phyloP scores from a whole-genome alignment of 2,888 invertebrate genomes.

The Eretmocerus hayati region DNA sequence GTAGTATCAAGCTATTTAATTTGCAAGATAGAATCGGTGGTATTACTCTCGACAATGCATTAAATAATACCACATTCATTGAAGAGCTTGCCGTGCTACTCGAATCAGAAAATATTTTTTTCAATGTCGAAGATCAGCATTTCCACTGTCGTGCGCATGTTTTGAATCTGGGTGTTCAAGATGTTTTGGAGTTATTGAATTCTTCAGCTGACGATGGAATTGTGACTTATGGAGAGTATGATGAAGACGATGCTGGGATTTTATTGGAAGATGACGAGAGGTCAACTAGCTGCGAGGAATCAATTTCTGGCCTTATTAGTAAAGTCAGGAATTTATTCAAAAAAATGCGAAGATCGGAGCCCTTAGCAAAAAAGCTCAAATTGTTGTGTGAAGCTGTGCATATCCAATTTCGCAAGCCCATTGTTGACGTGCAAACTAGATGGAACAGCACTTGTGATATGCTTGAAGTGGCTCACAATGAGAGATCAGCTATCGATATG shows the following conservation, averaged over 20 bases:
- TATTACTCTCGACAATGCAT: conserved; percentile 28
- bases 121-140: neutral
- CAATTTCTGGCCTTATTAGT: neutral
- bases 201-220: neutral
- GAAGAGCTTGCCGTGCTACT: no score
- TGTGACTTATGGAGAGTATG: neutral
- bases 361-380: neutral
- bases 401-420: neutral
- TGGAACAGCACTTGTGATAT: conserved; percentile 12
- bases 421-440: conserved; percentile 5
- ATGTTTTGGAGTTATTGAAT: neutral
- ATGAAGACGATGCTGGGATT: neutral
- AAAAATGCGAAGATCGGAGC: neutral
- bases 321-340: neutral
- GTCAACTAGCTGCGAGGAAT: no score
- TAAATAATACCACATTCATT: conserved; percentile 28
- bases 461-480: conserved; percentile 1
- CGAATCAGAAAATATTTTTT: neutral
- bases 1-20: conserved; percentile 2
- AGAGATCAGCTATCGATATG: conserved; percentile 6
- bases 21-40: neutral
- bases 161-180: neutral
- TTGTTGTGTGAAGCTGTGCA: neutral
- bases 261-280: no score
- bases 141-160: neutral